phyloP scores from a whole-genome alignment of 2,797 vertebrate species.

The Xiphophorus birchmanni region DNA sequence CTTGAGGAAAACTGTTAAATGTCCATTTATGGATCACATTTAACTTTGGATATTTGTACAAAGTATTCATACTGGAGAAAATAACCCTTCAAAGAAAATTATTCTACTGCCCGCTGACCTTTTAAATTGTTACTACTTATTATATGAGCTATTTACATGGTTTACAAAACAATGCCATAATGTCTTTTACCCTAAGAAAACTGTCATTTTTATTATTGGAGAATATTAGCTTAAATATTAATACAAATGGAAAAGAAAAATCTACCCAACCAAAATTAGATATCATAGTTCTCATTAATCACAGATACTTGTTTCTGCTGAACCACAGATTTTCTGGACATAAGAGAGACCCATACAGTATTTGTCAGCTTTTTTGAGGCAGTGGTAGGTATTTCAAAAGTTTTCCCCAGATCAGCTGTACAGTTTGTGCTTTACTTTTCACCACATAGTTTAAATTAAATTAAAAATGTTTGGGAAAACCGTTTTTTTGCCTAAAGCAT shows the following conservation, averaged over 20 bases:
- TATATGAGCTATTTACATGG: background rate
- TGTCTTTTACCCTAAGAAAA: background rate
- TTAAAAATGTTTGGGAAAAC: background rate
- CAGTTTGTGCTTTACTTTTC: background rate
- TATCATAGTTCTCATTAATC: background rate
- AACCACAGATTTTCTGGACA: background rate
- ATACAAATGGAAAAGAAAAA: background rate
- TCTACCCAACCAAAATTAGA: background rate
- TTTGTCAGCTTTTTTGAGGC: background rate
- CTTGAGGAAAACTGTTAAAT: background rate
- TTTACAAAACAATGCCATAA: background rate
- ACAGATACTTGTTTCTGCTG: background rate
- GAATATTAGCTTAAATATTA: background rate
- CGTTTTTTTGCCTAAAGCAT: background rate
- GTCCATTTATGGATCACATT: background rate
- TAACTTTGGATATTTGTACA: background rate
- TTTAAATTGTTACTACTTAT: background rate
- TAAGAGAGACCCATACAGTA: background rate
- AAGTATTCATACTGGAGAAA: background rate
- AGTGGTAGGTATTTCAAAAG: background rate
- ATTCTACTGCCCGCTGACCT: background rate
- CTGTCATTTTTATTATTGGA: background rate
- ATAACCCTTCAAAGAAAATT: background rate
- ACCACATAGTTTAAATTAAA: background rate
- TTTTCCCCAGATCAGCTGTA: background rate